phyloP scores from a whole-genome alignment of 2,797 vertebrate species.

The Myotis pilosus region DNA sequence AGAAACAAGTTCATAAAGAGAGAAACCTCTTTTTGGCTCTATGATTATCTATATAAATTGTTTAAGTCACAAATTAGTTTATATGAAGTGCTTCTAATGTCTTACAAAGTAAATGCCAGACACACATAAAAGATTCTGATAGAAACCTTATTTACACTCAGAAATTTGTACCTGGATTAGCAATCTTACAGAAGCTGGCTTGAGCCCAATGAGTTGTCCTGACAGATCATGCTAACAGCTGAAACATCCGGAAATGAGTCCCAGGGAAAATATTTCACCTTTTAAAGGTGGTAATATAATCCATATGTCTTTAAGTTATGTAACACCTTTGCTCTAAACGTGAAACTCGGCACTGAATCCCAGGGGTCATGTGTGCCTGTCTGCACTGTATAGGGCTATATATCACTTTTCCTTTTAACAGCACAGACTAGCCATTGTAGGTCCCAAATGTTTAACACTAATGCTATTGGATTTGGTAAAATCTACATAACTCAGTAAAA shows the following conservation, averaged over 20 bases:
- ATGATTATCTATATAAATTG: not conserved
- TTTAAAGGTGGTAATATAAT: constrained; percentile 40
- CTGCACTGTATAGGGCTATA: not conserved
- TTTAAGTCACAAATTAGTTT: constrained; percentile 30
- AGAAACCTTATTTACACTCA: not conserved
- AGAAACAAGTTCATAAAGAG: not conserved
- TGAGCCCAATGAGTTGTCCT: not conserved
- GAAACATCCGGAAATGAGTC: not conserved
- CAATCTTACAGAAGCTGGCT: not conserved
- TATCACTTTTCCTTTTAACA: not conserved
- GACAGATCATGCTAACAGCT: not conserved
- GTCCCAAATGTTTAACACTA: not conserved
- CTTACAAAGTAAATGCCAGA: constrained; percentile 1
- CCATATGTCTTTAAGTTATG: not conserved
- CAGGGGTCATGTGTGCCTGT: not conserved
- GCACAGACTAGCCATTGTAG: not conserved
- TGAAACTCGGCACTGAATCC: constrained; percentile 6
- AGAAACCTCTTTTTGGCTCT: not conserved
- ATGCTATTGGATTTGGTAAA: not conserved
- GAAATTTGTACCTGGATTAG: not conserved
- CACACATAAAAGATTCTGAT: not conserved
- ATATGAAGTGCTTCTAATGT: not conserved
- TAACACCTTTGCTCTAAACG: not conserved
- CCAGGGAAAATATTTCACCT: not conserved
- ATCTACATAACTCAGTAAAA: constrained; percentile 6